A percentile compares a stretch with the other conserved stretches of the same genome.
Evolutionary conservation across 1,140 invertebrate genomes (phyloP).

Genomic region (Drosophila jambulina): DNA sequence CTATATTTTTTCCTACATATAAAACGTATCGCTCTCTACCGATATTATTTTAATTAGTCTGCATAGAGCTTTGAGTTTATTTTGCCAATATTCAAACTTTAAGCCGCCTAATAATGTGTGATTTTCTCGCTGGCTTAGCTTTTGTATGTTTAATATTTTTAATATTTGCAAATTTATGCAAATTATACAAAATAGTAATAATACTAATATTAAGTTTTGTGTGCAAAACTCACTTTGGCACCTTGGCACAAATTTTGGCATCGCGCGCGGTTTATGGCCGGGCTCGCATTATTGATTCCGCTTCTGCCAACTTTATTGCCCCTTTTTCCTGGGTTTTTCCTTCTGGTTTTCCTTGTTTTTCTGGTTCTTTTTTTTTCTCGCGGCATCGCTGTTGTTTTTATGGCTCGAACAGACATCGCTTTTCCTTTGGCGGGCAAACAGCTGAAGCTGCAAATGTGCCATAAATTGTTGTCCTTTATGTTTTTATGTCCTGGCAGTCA

Average conservation of each 20-base stretch:
- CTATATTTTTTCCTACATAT: not conserved
- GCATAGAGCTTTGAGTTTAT: not conserved
- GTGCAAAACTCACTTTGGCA: constrained; percentile 34
- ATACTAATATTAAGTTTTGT: constrained; percentile 56
- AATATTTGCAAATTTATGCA: constrained; percentile 65
- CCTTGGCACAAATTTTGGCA: constrained; percentile 57
- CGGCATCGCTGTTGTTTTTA: constrained; percentile 52
- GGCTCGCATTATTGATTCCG: constrained; percentile 45
- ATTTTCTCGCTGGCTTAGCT: not conserved
- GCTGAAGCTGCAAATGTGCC: constrained; percentile 74
- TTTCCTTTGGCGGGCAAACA: constrained; percentile 22
- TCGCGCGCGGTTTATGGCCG: constrained; percentile 52
- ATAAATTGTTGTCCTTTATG: constrained; percentile 80
- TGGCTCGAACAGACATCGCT: constrained; percentile 65
- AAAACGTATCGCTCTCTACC: not conserved
- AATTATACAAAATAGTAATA: constrained; percentile 60
- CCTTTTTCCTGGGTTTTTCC: constrained; percentile 20
- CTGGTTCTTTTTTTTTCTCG: not conserved
- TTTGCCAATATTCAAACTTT: not conserved
- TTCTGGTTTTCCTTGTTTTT: not conserved
- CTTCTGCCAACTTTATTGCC: constrained; percentile 37
- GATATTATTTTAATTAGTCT: not conserved
- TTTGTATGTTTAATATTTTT: constrained; percentile 39
- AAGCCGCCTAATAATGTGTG: not conserved
- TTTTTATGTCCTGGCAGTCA: constrained; percentile 59